Conservation (phyloP, 2,113 vertebrate species). For the Lycaon pictus region DNA sequence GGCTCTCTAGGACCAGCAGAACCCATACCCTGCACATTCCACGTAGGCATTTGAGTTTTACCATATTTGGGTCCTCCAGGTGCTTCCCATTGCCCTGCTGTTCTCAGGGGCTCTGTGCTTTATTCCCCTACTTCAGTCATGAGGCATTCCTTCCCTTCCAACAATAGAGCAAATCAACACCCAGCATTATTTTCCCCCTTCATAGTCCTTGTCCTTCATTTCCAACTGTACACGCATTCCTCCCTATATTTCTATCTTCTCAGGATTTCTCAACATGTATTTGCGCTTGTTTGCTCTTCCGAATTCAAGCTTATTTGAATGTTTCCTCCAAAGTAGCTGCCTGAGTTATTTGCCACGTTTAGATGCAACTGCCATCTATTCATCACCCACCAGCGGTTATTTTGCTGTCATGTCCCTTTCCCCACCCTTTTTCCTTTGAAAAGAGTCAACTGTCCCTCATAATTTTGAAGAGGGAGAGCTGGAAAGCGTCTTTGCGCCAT, state of each 20-base stretch:
- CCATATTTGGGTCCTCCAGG: neutral
- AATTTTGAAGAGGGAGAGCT: neutral
- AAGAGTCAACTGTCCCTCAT: neutral
- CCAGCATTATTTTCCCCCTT: neutral
- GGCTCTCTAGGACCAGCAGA: neutral
- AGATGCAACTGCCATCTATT: neutral
- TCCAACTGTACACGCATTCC: neutral
- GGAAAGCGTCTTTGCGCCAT: neutral
- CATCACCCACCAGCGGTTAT: neutral
- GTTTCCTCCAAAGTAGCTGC: neutral
- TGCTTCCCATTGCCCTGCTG: neutral
- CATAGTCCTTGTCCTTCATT: neutral
- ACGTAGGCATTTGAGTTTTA: neutral
- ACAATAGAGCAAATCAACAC: neutral
- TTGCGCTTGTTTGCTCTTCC: neutral
- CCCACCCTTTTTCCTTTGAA: neutral
- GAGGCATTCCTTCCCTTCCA: neutral
- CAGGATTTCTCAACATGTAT: slow-evolving; percentile 17
- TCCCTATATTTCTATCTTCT: neutral
- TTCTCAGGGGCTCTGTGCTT: neutral
- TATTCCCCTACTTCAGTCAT: neutral
- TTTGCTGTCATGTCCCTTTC: neutral
- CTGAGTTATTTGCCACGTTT: neutral
- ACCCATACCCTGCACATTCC: neutral
- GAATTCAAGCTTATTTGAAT: neutral